These are phyloP conservation scores for Trididemnum miniatum DNA, from an alignment of 23 tunicate species.

Conservation along the genomic window DNA sequence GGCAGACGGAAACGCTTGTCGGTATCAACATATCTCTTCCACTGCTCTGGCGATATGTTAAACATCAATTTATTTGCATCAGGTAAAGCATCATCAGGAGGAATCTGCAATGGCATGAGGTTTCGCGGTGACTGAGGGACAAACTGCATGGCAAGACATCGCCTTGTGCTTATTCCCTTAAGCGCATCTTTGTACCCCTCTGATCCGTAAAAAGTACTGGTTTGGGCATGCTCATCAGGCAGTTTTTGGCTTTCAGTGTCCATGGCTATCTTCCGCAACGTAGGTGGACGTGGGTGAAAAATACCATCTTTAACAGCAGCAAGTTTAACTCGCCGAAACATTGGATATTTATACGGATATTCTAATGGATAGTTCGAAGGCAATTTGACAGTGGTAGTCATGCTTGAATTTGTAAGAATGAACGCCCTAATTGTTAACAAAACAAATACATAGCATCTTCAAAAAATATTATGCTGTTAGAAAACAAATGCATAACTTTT, in stretches of 20 bases:
- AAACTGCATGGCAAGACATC: neutral
- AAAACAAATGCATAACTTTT: no score
- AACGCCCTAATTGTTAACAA: no score
- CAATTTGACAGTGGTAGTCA: neutral
- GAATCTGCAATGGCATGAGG: neutral
- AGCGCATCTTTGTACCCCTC: neutral
- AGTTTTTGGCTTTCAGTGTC: conserved; percentile 44
- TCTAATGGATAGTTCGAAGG: neutral
- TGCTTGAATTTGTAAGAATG: no score
- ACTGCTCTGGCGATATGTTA: neutral
- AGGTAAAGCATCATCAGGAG: neutral
- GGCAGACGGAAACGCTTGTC: conserved; percentile 4
- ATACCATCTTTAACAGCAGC: conserved; percentile 70
- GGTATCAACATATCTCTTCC: neutral
- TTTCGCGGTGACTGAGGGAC: neutral
- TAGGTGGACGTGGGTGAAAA: conserved; percentile 51
- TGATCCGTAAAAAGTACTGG: conserved; percentile 20
- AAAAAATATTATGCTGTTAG: no score
- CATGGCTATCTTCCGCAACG: conserved; percentile 57
- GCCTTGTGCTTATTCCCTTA: neutral
- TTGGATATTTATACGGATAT: conserved; percentile 23
- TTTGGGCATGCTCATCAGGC: conserved; percentile 52
- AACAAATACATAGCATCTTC: no score
- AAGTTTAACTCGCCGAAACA: conserved; percentile 42
- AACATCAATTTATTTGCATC: neutral